Conservation (phyloP, 2,888 invertebrate genomes). For the Epistrophe grossulariae region DNA sequence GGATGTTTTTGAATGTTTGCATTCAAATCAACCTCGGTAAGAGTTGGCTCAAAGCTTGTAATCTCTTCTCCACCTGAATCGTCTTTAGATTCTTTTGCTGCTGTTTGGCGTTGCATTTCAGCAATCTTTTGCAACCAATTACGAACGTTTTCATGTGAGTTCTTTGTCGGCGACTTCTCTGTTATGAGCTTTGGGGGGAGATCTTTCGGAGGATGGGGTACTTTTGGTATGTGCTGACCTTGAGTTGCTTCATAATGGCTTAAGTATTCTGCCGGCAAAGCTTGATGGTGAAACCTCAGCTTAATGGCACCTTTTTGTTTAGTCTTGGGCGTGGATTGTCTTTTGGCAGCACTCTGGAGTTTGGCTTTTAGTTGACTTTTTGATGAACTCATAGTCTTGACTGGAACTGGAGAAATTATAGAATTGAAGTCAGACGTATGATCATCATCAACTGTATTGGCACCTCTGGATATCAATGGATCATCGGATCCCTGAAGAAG, state of each 20-base stretch:
- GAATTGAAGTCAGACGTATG: constrained; percentile 80
- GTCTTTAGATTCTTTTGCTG: constrained; percentile 62
- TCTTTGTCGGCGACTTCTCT: constrained; percentile 82
- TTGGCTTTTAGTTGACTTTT: constrained; percentile 80
- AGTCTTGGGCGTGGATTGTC: constrained; percentile 62
- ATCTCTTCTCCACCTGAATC: constrained; percentile 57
- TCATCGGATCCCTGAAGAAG: constrained; percentile 83
- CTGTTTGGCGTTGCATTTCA: constrained; percentile 86
- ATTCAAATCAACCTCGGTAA: constrained; percentile 79
- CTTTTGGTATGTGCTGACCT: constrained; percentile 84
- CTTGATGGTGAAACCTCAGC: constrained; percentile 92
- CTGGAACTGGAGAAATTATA: constrained; percentile 76
- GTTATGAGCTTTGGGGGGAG: constrained; percentile 83
- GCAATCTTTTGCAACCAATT: constrained; percentile 91
- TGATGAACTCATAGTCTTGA: constrained; percentile 60
- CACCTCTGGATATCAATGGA: constrained; percentile 83
- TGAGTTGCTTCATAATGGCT: constrained; percentile 91
- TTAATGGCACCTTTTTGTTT: constrained; percentile 86
- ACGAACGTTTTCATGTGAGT: constrained; percentile 88
- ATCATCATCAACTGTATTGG: constrained; percentile 80
- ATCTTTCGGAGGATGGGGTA: constrained; percentile 80
- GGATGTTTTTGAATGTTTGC: constrained; percentile 55
- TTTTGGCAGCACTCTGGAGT: constrained; percentile 75
- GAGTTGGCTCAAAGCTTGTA: constrained; percentile 80
- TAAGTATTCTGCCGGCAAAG: constrained; percentile 90